Percentiles rank a stretch among this genome's conserved stretches.
phyloP scores from a whole-genome alignment of 2,113 vertebrate species.

The Mirza zaza region DNA sequence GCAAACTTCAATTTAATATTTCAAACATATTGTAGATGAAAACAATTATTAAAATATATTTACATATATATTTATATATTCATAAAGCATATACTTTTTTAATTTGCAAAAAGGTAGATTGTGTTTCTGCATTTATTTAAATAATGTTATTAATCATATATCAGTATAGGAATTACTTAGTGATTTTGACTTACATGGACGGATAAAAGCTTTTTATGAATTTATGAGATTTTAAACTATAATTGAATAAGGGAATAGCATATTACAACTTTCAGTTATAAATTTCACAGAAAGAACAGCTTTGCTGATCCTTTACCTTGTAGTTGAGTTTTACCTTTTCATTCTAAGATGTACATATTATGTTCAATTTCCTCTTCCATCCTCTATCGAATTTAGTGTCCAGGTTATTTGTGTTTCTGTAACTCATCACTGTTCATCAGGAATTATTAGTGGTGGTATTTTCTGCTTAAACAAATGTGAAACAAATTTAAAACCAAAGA shows the following conservation, averaged over 20 bases:
- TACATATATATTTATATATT: not conserved
- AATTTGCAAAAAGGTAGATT: not conserved
- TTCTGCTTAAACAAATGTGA: constrained; percentile 66
- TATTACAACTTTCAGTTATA: not conserved
- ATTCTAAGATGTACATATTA: constrained; percentile 66
- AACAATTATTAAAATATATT: not conserved
- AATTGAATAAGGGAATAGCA: not conserved
- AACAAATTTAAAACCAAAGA: constrained; percentile 80
- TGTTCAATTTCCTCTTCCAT: constrained; percentile 71
- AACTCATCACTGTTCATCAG: constrained; percentile 74
- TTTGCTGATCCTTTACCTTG: constrained; percentile 3
- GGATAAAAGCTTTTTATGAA: not conserved
- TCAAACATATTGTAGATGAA: not conserved
- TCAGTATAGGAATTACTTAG: not conserved
- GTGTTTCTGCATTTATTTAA: not conserved
- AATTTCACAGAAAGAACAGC: constrained; percentile 21
- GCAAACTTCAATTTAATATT: not conserved
- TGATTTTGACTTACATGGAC: not conserved
- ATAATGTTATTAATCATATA: not conserved
- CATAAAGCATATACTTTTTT: not conserved
- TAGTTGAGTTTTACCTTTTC: constrained; percentile 63
- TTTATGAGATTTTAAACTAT: not conserved
- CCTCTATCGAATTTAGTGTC: constrained; percentile 61
- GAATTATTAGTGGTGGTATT: constrained; percentile 74
- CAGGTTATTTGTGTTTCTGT: constrained; percentile 74